Evolutionary conservation across 2,888 invertebrate genomes (phyloP).

Genomic region (Neuroscelio doddi): DNA sequence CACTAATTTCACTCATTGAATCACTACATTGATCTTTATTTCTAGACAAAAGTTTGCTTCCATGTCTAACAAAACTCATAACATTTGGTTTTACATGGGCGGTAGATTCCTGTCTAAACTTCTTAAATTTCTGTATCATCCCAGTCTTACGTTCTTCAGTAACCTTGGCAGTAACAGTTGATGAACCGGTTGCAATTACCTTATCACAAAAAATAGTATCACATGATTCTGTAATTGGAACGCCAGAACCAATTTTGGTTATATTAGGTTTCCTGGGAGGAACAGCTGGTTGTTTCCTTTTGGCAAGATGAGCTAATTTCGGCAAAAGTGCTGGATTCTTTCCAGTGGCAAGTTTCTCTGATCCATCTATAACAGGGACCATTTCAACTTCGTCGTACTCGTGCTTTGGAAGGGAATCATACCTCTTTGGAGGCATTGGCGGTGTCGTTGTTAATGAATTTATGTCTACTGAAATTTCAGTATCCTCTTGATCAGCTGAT

Average conservation of each 20-base stretch:
- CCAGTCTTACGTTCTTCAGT: slow-evolving; percentile 53
- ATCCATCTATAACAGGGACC: slow-evolving; percentile 40
- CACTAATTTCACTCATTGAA: slow-evolving; percentile 17
- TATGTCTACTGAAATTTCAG: slow-evolving; percentile 45
- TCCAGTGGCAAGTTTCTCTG: slow-evolving; percentile 30
- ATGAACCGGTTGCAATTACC: slow-evolving; percentile 16
- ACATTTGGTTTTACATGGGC: slow-evolving; percentile 61
- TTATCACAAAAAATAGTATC: slow-evolving; percentile 15
- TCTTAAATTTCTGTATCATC: slow-evolving; percentile 62
- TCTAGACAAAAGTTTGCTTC: slow-evolving; percentile 57
- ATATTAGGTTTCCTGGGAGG: slow-evolving; percentile 56
- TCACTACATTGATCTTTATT: slow-evolving; percentile 49
- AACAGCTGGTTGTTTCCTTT: slow-evolving; percentile 67
- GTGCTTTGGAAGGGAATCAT: slow-evolving; percentile 77
- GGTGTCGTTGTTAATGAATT: slow-evolving; percentile 69
- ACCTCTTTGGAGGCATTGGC: slow-evolving; percentile 78
- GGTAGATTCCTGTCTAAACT: slow-evolving; percentile 58
- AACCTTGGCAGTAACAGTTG: slow-evolving; percentile 26
- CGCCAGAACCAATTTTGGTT: slow-evolving; percentile 46
- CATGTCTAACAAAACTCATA: slow-evolving; percentile 60
- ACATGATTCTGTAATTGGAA: slow-evolving; percentile 37
- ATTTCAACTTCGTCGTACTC: slow-evolving; percentile 68
- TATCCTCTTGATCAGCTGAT: slow-evolving; percentile 72
- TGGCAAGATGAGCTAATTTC: slow-evolving; percentile 57
- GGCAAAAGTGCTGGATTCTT: slow-evolving; percentile 64